phyloP scores from a whole-genome alignment of 2,888 invertebrate genomes.

The Drosophila robusta region DNA sequence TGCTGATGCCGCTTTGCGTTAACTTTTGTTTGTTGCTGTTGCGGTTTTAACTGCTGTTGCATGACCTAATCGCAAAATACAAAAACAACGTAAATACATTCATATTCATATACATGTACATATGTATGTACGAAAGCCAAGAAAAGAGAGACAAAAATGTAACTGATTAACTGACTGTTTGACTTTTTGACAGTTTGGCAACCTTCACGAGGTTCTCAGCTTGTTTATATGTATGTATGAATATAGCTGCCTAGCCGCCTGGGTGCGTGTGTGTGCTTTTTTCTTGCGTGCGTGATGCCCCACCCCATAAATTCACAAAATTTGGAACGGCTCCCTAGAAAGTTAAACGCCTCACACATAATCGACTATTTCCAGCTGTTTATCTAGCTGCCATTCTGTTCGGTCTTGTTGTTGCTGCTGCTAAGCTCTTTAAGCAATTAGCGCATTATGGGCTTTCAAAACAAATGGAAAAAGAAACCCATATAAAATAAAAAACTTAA shows the following conservation, averaged over 20 bases:
- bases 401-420: conserved; percentile 24
- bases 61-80: conserved; percentile 73
- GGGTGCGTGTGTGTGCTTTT: conserved; percentile 16
- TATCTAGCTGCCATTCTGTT: conserved; percentile 34
- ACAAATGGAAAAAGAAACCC: conserved; percentile 36
- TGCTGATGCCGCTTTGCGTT: conserved; percentile 21
- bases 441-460: conserved; percentile 49
- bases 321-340: conserved; percentile 64
- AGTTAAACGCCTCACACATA: conserved; percentile 52
- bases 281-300: conserved; percentile 27
- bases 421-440: conserved; percentile 64
- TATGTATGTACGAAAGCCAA: conserved; percentile 27
- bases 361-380: conserved; percentile 35
- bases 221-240: neutral
- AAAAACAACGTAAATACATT: neutral
- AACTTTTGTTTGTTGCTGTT: conserved; percentile 15
- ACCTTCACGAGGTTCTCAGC: conserved; percentile 28
- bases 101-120: conserved; percentile 30
- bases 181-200: conserved; percentile 46
- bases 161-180: conserved; percentile 45
- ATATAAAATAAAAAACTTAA: conserved; percentile 34
- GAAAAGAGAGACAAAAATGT: conserved; percentile 50
- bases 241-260: neutral
- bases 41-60: conserved; percentile 60
- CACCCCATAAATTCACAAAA: conserved; percentile 20